phyloP scores from a whole-genome alignment of 2,888 invertebrate species.

The Entomobrya multifasciata region DNA sequence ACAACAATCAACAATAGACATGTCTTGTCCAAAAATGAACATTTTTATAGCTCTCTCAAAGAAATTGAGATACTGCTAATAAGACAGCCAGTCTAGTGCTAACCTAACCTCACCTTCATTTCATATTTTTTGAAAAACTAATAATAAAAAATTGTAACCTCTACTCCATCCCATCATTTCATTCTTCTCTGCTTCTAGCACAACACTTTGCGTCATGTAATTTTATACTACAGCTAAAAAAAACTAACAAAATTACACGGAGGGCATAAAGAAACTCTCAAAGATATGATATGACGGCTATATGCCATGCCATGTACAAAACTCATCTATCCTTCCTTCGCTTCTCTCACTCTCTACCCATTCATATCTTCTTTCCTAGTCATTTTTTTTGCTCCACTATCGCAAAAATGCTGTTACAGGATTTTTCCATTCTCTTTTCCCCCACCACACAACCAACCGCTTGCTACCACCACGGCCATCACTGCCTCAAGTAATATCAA shows the following conservation, averaged over 20 bases:
- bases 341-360: no score
- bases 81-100: constrained; percentile 12
- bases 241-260: not conserved
- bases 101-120: not conserved
- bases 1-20: not conserved
- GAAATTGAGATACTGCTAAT: not conserved
- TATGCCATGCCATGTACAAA: no score
- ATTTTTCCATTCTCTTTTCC: constrained; percentile 11
- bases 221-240: no score
- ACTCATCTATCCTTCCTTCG: no score
- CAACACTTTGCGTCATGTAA: no score
- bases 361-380: no score
- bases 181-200: not conserved
- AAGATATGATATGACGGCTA: no score
- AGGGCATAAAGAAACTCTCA: no score
- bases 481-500: constrained; percentile 56
- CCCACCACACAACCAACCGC: not conserved
- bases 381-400: no score
- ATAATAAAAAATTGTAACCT: not conserved
- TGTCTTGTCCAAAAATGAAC: constrained; percentile 5
- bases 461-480: not conserved
- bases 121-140: not conserved
- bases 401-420: constrained; percentile 47
- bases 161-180: not conserved
- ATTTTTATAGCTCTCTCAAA: not conserved